These are phyloP conservation scores for Hippocampus guttulatus DNA, from an alignment of 2,113 vertebrate genomes.

Conservation along the genomic window DNA sequence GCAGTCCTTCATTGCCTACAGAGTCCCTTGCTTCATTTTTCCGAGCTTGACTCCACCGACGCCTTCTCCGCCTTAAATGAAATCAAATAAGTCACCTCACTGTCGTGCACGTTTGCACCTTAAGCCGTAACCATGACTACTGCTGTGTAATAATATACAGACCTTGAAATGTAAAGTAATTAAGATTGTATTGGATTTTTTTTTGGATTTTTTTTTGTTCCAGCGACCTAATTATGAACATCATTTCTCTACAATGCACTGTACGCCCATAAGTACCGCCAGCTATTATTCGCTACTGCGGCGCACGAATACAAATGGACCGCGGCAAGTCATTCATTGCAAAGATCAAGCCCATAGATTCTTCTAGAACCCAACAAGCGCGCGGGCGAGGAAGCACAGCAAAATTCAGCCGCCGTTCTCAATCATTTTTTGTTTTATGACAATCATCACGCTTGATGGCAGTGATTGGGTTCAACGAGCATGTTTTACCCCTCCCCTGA, in stretches of 20 bases:
- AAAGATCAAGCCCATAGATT: neutral
- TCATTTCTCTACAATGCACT: neutral
- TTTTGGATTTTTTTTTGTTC: neutral
- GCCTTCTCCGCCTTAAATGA: neutral
- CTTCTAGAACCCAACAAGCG: neutral
- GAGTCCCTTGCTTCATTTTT: conserved; percentile 36
- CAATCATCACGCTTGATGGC: neutral
- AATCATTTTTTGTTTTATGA: neutral
- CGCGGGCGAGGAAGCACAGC: neutral
- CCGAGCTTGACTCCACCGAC: conserved; percentile 21
- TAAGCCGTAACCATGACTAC: neutral
- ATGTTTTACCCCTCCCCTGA: neutral
- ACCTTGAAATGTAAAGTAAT: conserved; percentile 5
- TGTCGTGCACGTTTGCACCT: conserved; percentile 10
- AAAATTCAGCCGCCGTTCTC: neutral
- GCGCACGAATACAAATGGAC: neutral
- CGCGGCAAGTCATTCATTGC: neutral
- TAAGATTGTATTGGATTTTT: conserved; percentile 1
- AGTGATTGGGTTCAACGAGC: neutral
- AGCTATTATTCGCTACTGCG: neutral
- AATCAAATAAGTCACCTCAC: neutral
- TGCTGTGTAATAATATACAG: neutral
- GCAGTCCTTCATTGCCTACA: conserved; percentile 50
- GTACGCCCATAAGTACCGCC: neutral
- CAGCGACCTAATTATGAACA: conserved; percentile 1